Base-by-base conservation (phyloP, 2,888 invertebrate genomes). In the Orgyia antiqua region DNA sequence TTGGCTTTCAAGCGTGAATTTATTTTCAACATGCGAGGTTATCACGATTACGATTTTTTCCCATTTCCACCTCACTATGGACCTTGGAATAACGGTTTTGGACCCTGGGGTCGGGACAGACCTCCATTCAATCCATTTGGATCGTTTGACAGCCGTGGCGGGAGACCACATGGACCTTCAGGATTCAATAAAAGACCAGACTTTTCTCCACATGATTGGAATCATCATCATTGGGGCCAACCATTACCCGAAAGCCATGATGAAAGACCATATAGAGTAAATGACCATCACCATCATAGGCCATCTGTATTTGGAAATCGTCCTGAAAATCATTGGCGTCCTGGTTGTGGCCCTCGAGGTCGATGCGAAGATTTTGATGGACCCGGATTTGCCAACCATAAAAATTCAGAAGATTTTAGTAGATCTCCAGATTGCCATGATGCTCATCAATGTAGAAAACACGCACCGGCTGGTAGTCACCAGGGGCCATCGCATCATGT, bases 1-100 rank as follows among this genome's bases (percentile, higher is more conserved):
- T 9, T 25, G 13, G 15, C 9, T 27, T 23, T 4, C 13, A 12
- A 27, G 5, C 4, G 13, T 13, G 8, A 3, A 23, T 18, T 13
- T 19, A 23, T 1, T 7, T 20, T 8, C 31, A 42, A 24, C 8
- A 47, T 47, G 47, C 36, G 44, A 27, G 36, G 36, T 0, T 37
- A 39, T 13, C 37, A 39, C 10, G 36, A 33, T 6, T 25, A 28
- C 24, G 32, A 27, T 5, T 9, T 29, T 5, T 32, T 34, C 17
- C 17, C 21, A 2, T 29, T 21, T 18, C 25, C 28, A 1, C 28
- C 31, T 2, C 19, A 13, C 21, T 33, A 33, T 10, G 28, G 29
- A 2, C 29, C 21, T 7, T 18, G 27, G 13, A 24, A 9, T 7
- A 10, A 9, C 13, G 24, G 27, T 7, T 35, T 31, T 10, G 42